Evolutionary conservation across 2,113 vertebrate genomes (phyloP).

Genomic region (Charadrius vociferus): DNA sequence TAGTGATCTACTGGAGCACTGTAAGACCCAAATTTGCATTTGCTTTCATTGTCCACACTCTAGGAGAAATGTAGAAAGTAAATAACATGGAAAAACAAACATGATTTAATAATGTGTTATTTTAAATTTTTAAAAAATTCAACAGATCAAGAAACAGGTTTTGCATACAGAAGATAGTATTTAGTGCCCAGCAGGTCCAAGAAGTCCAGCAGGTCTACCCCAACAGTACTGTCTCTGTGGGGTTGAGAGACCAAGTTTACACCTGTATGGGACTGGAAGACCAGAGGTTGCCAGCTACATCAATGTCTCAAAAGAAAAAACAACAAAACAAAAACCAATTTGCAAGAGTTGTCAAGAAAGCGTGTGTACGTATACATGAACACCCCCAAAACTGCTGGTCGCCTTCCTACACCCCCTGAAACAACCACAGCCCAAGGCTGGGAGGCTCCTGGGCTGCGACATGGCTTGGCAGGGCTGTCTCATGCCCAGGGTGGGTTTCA

Average conservation of each 20-base stretch:
- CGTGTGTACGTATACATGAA: rapidly evolving
- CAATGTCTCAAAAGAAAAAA: neutral
- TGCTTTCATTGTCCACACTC: neutral
- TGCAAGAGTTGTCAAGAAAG: neutral
- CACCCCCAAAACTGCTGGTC: neutral
- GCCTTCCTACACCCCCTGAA: neutral
- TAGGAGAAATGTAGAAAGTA: neutral
- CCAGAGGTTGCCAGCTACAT: neutral
- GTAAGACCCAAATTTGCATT: neutral
- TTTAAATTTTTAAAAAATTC: rapidly evolving
- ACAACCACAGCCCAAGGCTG: neutral
- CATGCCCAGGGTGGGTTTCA: rapidly evolving
- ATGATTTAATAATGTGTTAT: neutral
- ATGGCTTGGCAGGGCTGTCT: neutral
- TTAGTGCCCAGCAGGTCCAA: neutral
- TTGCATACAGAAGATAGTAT: neutral
- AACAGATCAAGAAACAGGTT: neutral
- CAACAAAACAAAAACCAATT: neutral
- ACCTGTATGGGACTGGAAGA: neutral
- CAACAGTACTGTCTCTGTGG: neutral
- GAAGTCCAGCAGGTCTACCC: neutral
- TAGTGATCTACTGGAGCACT: neutral
- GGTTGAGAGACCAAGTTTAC: neutral
- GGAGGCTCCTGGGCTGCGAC: neutral
- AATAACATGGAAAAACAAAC: neutral